Percentiles rank a stretch among this genome's conserved stretches.
These are phyloP conservation scores for Cephalopachus bancanus DNA, from an alignment of 2,797 vertebrate species.

Conservation along the genomic window DNA sequence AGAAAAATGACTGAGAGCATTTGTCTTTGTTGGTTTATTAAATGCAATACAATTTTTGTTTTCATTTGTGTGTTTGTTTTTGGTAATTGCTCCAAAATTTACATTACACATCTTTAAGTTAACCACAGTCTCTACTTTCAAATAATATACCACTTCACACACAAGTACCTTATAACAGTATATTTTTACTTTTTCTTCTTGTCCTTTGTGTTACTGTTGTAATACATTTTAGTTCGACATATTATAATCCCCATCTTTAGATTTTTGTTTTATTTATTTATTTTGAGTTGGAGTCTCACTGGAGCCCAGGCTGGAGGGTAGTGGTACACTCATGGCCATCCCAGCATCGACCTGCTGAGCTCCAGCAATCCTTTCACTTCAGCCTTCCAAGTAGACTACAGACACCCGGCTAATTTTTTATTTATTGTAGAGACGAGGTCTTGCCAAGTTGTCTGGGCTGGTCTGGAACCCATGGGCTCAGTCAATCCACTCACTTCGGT, in stretches of 20 bases:
- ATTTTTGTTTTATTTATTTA: neutral
- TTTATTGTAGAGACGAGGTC: no score
- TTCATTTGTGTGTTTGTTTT: slow-evolving; percentile 17
- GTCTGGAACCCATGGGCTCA: no score
- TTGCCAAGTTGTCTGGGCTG: no score
- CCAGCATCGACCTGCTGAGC: no score
- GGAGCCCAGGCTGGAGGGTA: no score
- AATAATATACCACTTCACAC: neutral
- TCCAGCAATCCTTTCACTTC: no score
- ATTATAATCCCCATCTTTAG: slow-evolving; percentile 10
- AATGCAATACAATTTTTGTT: neutral
- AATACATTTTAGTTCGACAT: slow-evolving; percentile 27
- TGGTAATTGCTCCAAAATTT: neutral
- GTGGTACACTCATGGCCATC: no score
- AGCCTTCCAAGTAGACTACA: no score
- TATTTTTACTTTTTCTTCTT: neutral
- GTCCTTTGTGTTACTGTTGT: neutral
- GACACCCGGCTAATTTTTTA: no score
- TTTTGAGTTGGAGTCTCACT: no score
- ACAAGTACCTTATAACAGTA: neutral
- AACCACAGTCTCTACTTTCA: neutral
- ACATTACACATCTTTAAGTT: neutral
- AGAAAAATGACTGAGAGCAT: neutral
- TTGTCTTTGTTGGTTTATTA: neutral
- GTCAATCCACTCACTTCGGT: no score